phyloP scores from a whole-genome alignment of 1,140 invertebrate species.

The Drosophila seguyi region DNA sequence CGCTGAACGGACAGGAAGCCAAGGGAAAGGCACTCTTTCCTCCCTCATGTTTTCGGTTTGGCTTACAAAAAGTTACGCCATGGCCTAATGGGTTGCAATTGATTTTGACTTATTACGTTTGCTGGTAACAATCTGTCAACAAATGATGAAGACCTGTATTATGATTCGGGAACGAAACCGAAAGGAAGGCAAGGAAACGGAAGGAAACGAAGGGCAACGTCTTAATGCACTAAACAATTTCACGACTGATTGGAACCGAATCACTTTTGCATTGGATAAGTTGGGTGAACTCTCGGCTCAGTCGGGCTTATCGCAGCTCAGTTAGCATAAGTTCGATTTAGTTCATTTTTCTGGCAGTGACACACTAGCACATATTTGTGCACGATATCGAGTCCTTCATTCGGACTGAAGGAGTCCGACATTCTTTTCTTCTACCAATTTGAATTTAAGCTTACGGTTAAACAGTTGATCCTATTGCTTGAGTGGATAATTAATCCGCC shows the following conservation, averaged over 20 bases:
- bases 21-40: background rate
- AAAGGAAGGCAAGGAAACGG: background rate
- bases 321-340: conserved; percentile 29
- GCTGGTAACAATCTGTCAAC: conserved; percentile 33
- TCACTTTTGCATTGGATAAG: conserved; percentile 61
- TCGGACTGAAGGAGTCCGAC: too few species aligned
- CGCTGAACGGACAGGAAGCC: background rate
- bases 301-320: conserved; percentile 42
- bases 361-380: background rate
- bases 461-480: background rate
- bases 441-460: too few species aligned
- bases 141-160: conserved; percentile 42
- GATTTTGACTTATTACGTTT: conserved; percentile 55
- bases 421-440: background rate
- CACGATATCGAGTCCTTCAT: background rate
- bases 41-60: background rate
- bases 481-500: background rate
- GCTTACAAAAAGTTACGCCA: background rate
- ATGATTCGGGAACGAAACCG: background rate
- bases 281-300: conserved; percentile 36
- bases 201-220: background rate
- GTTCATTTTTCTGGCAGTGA: conserved; percentile 13
- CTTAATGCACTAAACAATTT: conserved; percentile 71
- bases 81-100: conserved; percentile 48
- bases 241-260: conserved; percentile 67